Base-by-base conservation (phyloP, 2,888 invertebrate genomes). In the Punctoribates punctum region DNA sequence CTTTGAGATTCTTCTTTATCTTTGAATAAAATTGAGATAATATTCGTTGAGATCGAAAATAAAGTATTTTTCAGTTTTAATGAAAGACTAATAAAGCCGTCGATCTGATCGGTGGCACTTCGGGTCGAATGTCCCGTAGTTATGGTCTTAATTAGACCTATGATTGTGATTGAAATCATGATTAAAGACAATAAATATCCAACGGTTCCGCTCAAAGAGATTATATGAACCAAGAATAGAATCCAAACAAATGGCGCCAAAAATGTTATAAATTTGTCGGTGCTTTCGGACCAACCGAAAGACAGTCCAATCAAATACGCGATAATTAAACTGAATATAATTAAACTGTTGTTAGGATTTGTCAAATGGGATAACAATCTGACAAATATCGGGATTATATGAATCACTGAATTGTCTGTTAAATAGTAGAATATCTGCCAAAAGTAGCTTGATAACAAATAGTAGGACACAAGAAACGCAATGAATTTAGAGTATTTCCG, bases 241-340 rank as follows among this genome's bases (percentile, higher is more conserved):
- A 92, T 84, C 94, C 94, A 95, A 0, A 94, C 90, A 13, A 88
- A 88, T 73, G 89, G 86, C 57, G 90, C 88, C 51, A 84, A 78
- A 51, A 80, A 80, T 17, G 80, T 79, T 34, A 85, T 77, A 82
- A 92, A 90, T 75, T 87, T 85, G 8, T 85, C 84, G 78, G 90
- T 89, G 78, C 89, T 86, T 0, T 90, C 89, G 48, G 87, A 89
- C 94, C 94, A 95, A 80, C 90, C 86, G 73, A 91, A 85, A 79
- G 89, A 88, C 0, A 94, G 87, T 67, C 90, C 85, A 27, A 90
- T 86, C 25, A 92, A 81, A 82, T 94, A 94, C 13, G 89, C 88
- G 20, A 89, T 81, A 15, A 90, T 85, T 80, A 91, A 83, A 20
- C 89, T 85, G 79, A 88, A 83, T 3, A 92, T 87, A 92, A 92